Evolutionary conservation across 2,113 vertebrate species (phyloP), one percentile per base, ranked within the genome.

Genomic region (Periophthalmus modestus): DNA sequence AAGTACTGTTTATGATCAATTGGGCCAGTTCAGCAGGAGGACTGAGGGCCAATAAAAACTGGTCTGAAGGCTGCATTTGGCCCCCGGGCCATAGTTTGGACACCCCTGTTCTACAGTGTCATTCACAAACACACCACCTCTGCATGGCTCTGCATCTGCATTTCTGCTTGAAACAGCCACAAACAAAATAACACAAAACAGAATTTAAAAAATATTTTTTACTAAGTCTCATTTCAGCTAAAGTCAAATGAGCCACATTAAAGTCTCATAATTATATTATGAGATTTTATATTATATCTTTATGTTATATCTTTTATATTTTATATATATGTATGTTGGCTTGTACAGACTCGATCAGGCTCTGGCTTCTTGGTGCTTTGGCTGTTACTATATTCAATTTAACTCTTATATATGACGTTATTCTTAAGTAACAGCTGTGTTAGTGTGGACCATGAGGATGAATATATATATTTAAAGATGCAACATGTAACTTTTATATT

Each of bases 221-320:
- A 28, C 3, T 28, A 28, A 1, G 68, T 73, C 33, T 73, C 69
- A 76, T 82, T 81, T 69, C 78, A 89, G 83, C 85, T 72, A 71
- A 87, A 75, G 84, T 84, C 82, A 79, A 86, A 47, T 89, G 80
- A 90, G 80, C 63, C 66, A 69, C 72, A 80, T 15, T 33, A 24
- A 58, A n/a, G 28, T 28, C 28, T 28, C 28, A 28, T 28, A 28
- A 3, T 28, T 28, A 28, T 28, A 28, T 28, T 28, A 2, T 28
- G 1, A 3, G 1, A 28, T 28, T 28, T 28, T 28, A 28, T 28
- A 28, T 28, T 3, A 2, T 28, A 3, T 28, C 1, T 28, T 2
- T 28, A 1, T 28, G 1, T 28, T 28, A 28, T 28, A 28, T 28
- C 28, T 28, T 28, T 2, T 28, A 28, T 28, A 28, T 28, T 28